Base-by-base conservation (phyloP, 2,113 vertebrate genomes). In the Pomatorhinus ruficollis region DNA sequence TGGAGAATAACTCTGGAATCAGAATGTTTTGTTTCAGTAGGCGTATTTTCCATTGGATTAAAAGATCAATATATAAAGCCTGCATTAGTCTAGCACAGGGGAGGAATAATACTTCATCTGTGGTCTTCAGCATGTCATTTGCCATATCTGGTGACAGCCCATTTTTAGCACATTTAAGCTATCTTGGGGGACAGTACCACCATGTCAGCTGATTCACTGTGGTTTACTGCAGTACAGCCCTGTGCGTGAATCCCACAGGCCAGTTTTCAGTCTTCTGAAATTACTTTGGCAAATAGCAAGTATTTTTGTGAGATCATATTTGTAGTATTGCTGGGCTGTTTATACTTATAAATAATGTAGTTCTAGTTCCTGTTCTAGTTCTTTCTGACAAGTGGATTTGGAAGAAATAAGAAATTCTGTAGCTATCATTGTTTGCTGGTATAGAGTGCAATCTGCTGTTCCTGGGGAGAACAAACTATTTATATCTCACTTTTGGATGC, bases 341-440 rank as follows among this genome's bases (percentile, higher is more conserved):
- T 80, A 22, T 83, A 40, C 14, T 72, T 93, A 80, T 5, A 80
- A 75, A 64, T 84, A 45, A 56, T 79, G 35, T 82, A 56, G n/a
- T n/a, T n/a, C n/a, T n/a, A 93, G 54, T 2, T 70, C 6, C 10
- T 60, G 5, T 53, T 85, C 49, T 40, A 83, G 56, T 93, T 77
- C 12, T 89, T 90, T 90, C 44, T 84, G 68, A 71, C 24, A 78
- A 66, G 30, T 49, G 7, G 9, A 40, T 77, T 72, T 37, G 12
- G 35, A 83, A 89, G 27, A 90, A 83, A 19, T 53, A 50, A 63
- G 25, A 86, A 74, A 52, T 91, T 78, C 9, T 79, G 21, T 56
- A 72, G 31, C 40, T 40, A 2, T 57, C 0, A 0, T 47, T n/a
- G 4, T 53, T 16, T 35, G 13, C 19, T 84, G 35, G 23, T 66